Percentiles rank a stretch among this genome's conserved stretches.
Evolutionary conservation across 2,888 invertebrate species (phyloP).

Genomic region (Epinotia nisella): DNA sequence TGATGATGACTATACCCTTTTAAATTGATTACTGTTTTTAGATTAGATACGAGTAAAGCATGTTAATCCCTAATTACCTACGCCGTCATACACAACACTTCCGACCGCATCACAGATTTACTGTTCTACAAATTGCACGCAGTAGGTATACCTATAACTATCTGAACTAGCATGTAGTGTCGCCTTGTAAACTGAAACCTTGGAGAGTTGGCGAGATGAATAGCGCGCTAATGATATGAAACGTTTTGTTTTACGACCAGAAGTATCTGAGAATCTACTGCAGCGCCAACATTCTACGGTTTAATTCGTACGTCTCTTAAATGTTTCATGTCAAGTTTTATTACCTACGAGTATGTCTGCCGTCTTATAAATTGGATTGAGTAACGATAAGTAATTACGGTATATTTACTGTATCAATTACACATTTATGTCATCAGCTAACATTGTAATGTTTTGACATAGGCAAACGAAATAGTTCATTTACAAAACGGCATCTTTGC

Average conservation of each 20-base stretch:
- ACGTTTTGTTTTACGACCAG: conserved; percentile 31
- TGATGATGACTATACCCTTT: not conserved
- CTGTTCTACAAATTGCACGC: not conserved
- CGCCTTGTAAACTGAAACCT: conserved; percentile 27
- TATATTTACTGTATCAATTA: not conserved
- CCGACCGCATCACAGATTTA: not conserved
- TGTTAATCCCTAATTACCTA: not conserved
- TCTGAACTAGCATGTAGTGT: conserved; percentile 4
- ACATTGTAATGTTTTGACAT: not conserved
- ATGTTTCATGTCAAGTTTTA: conserved; percentile 7
- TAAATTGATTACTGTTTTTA: conserved; percentile 2
- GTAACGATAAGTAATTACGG: not conserved
- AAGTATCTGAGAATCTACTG: not conserved
- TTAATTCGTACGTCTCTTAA: conserved; percentile 20
- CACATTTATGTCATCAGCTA: not conserved
- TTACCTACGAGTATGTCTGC: too few species aligned
- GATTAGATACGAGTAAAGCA: not conserved
- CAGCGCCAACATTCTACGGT: conserved; percentile 25
- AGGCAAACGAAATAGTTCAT: not conserved
- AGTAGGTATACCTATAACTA: too few species aligned
- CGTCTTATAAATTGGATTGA: not conserved
- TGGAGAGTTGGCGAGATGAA: conserved; percentile 23
- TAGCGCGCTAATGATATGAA: conserved; percentile 31
- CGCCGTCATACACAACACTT: not conserved
- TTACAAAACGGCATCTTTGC: not conserved